Evolutionary conservation across 2,797 vertebrate genomes (phyloP).

Genomic region (Neosilurus mollespiculum): DNA sequence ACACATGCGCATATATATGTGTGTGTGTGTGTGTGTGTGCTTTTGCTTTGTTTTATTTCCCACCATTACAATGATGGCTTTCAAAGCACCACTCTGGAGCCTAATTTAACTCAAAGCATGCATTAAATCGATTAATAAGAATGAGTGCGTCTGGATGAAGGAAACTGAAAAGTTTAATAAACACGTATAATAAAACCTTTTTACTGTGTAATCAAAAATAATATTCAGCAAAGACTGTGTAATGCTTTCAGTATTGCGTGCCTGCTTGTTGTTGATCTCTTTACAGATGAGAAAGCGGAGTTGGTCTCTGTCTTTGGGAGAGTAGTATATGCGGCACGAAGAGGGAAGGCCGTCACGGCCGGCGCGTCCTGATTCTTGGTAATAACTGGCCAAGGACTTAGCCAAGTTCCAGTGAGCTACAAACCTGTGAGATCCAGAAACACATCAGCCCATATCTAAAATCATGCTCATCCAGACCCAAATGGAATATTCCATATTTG

Average conservation of each 20-base stretch:
- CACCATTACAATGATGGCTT: background rate
- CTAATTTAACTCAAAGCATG: background rate
- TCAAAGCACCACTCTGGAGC: background rate
- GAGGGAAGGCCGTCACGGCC: conserved; percentile 90
- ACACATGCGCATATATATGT: no score
- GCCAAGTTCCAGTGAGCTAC: conserved; percentile 98
- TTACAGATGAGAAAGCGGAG: conserved; percentile 89
- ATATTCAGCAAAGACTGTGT: background rate
- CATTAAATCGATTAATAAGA: background rate
- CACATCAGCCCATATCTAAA: background rate
- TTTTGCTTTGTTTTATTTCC: background rate
- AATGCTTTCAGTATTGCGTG: background rate
- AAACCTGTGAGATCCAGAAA: conserved; percentile 74
- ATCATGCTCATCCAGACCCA: background rate
- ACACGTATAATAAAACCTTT: background rate
- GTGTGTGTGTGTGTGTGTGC: no score
- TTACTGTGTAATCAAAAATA: background rate
- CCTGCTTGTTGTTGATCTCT: conserved; percentile 83
- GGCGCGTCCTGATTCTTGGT: conserved; percentile 95
- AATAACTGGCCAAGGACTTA: conserved; percentile 95
- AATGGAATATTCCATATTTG: background rate
- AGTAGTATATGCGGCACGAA: conserved; percentile 91
- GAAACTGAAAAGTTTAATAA: no score
- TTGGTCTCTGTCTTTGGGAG: conserved; percentile 83
- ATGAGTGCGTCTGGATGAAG: background rate